phyloP scores from a whole-genome alignment of 2,113 vertebrate genomes.

The Myiopsitta monachus region DNA sequence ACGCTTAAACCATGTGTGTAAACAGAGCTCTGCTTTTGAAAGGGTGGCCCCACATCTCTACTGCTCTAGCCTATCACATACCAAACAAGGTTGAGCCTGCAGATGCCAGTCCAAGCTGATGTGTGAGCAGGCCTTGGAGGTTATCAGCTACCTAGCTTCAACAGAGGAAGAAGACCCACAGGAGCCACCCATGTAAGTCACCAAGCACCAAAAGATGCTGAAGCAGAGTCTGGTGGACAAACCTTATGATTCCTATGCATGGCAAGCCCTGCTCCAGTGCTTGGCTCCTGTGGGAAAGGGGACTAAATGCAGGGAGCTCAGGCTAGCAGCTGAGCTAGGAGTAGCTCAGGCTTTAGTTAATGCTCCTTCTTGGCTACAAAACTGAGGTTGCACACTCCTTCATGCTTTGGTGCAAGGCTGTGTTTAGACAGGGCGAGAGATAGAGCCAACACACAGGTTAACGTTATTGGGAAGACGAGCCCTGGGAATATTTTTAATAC shows the following conservation, averaged over 20 bases:
- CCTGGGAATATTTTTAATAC: slow-evolving; percentile 5
- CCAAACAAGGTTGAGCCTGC: not conserved
- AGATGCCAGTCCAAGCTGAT: not conserved
- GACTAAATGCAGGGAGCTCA: not conserved
- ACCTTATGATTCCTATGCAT: accelerated
- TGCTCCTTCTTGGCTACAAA: not conserved
- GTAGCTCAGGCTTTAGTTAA: not conserved
- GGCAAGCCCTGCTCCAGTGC: not conserved
- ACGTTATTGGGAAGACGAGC: not conserved
- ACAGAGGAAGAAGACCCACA: not conserved
- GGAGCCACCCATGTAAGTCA: not conserved
- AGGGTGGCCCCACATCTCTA: not conserved
- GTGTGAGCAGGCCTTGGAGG: not conserved
- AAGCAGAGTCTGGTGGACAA: not conserved
- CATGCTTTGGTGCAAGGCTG: not conserved
- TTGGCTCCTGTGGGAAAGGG: not conserved
- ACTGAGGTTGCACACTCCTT: not conserved
- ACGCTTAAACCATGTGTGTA: not conserved
- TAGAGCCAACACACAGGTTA: not conserved
- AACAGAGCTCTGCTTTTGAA: not conserved
- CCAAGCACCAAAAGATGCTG: not conserved
- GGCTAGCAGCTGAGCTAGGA: not conserved
- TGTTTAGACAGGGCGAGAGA: not conserved
- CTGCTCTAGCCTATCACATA: not conserved
- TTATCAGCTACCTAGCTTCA: not conserved